Percentiles rank a stretch among this genome's conserved stretches.
These are phyloP conservation scores for Digitonthophagus gazella DNA, from an alignment of 2,888 invertebrate species.

Conservation along the genomic window DNA sequence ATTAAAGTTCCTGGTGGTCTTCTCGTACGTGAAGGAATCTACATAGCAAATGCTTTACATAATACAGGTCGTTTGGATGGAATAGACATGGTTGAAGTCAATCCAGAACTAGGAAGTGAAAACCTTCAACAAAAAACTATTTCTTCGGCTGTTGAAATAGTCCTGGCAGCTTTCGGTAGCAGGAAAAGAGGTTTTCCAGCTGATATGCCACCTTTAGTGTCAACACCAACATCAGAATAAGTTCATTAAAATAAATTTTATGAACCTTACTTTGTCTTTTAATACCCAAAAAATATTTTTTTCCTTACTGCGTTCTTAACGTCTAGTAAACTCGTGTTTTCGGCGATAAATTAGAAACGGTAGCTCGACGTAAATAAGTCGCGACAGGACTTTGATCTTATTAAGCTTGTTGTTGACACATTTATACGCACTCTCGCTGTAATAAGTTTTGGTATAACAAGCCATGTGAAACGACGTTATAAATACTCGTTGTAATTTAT, in stretches of 20 bases:
- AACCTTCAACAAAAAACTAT: conserved; percentile 69
- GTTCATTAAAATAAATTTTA: not conserved
- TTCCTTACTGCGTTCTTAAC: not conserved
- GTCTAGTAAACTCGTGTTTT: not conserved
- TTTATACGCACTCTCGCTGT: not conserved
- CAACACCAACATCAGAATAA: not conserved
- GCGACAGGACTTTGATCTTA: not conserved
- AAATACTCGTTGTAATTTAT: not conserved
- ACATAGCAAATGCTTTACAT: conserved; percentile 74
- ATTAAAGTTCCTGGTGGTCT: conserved; percentile 75
- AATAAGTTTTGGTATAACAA: not conserved
- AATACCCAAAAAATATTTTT: not conserved
- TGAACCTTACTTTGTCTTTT: not conserved
- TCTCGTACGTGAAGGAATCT: conserved; percentile 76
- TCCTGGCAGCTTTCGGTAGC: conserved; percentile 68
- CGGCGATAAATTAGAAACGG: not conserved
- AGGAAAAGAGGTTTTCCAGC: conserved; percentile 4
- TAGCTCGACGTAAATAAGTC: not conserved
- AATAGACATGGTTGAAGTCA: conserved; percentile 89
- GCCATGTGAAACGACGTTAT: not conserved
- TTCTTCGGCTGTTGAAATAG: conserved; percentile 71
- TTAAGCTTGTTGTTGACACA: not conserved
- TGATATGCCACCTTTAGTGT: not conserved
- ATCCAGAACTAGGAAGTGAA: conserved; percentile 74
- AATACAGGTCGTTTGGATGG: conserved; percentile 73